Base-by-base conservation (phyloP, 2,888 invertebrate genomes). In the Acrobeloides nanus region DNA sequence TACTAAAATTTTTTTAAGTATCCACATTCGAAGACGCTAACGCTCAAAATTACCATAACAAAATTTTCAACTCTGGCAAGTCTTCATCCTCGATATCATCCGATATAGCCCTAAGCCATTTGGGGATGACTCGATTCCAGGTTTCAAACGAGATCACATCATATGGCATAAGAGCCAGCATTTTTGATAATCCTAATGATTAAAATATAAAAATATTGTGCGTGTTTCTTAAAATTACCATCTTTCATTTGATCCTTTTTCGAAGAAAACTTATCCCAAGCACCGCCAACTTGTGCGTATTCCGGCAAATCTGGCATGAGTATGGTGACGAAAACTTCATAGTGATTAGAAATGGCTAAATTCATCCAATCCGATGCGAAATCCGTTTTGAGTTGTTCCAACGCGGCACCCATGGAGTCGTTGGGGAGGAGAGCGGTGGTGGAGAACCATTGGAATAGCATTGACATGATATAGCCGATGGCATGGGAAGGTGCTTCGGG, bases 391-490 rank as follows among this genome's bases (percentile, higher is more conserved):
- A 73, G 53, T 35, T 69, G 68, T 40, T 73, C 73, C 38, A 73
- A 48, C 8, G 61, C 50, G 1, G 64, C 55, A 12, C 73, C 73
- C 62, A 71, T 69, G 1, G 67, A 58, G 45, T 73, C 74, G 77
- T 92, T 89, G 72, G 89, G 89, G 7, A 93, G 84, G 76, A 88
- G 89, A 1, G 93, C 90, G 15, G 95, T 97, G 66, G 90, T 86
- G 77, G 95, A 89, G 79, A 95, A 99, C 97, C 97, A 97, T 76
- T 95, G 92, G 77, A 95, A 97, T 56, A 97, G 81, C 81, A 93
- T 92, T 25, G 90, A 87, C 40, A 97, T 81, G 64, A 99, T 81
- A 53, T 93, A 81, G 6, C 93, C 93, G 41, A 95, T 80, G 8
- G 80, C 26, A 60, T 77, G 78, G 48, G 76, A 74, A 8, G 78